Percentiles rank a stretch among this genome's conserved stretches.
Evolutionary conservation across 2,113 vertebrate genomes (phyloP).

Genomic region (Callipepla californica): DNA sequence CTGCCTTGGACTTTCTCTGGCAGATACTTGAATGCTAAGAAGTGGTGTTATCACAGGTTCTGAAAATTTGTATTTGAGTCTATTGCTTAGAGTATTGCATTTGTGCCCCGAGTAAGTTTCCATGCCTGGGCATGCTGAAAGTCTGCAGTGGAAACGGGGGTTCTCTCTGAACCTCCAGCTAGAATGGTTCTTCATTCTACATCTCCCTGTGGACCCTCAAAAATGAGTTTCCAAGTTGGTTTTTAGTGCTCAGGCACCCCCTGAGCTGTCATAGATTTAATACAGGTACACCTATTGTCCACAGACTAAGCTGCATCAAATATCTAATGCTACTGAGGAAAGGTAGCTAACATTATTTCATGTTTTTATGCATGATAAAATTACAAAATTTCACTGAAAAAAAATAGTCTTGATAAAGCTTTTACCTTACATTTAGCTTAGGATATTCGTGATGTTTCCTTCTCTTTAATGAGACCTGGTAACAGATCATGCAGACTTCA

Average conservation of each 20-base stretch:
- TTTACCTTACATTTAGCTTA: background rate
- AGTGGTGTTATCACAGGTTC: background rate
- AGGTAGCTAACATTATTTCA: background rate
- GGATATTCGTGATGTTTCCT: background rate
- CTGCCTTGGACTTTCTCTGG: accelerated
- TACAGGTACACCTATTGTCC: background rate
- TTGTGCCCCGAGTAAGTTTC: background rate
- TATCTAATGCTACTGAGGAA: background rate
- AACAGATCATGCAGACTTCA: background rate
- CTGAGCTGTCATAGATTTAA: background rate
- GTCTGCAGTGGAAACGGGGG: background rate
- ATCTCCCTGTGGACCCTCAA: background rate
- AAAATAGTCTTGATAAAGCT: background rate
- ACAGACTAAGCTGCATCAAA: background rate
- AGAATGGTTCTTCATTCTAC: background rate
- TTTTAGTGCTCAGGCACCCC: background rate
- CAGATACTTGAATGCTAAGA: background rate
- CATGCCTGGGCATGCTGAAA: background rate
- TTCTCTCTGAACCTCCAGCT: background rate
- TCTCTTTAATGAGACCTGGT: background rate
- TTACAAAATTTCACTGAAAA: background rate
- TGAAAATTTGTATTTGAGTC: background rate
- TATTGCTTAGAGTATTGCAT: background rate
- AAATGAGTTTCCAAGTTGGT: background rate
- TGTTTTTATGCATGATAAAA: background rate